phyloP scores from a whole-genome alignment of 2,888 invertebrate genomes.

The Eretmocerus hayati region DNA sequence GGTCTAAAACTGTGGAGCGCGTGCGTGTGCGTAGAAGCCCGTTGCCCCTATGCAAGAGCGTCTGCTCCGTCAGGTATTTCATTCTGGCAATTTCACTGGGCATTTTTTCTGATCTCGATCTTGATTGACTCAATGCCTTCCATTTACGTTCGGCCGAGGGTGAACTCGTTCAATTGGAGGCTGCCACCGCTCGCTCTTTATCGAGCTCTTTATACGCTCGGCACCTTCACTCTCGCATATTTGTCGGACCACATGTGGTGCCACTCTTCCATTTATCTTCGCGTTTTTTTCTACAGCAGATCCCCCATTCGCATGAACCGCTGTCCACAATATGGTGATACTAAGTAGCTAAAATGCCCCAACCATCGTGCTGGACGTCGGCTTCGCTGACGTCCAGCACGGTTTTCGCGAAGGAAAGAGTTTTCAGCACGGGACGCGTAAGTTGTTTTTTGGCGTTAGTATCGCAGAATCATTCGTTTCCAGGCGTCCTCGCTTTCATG shows the following conservation, averaged over 20 bases:
- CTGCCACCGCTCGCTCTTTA: conserved; percentile 1
- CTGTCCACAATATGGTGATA: too few species aligned
- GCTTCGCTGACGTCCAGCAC: too few species aligned
- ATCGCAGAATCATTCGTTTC: too few species aligned
- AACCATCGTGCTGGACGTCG: too few species aligned
- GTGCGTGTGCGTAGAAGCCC: background rate
- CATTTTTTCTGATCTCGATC: conserved; percentile 13
- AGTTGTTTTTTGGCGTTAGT: too few species aligned
- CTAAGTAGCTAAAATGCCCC: too few species aligned
- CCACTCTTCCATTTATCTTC: background rate
- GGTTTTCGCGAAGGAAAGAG: too few species aligned
- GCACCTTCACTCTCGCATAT: background rate
- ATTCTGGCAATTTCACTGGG: conserved; percentile 11
- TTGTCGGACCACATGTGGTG: conserved; percentile 7
- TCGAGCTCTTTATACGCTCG: too few species aligned
- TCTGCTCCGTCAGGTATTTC: conserved; percentile 14
- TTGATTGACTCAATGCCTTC: conserved; percentile 16
- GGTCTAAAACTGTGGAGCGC: background rate
- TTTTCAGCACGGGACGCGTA: too few species aligned
- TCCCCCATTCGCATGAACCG: too few species aligned
- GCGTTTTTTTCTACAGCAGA: too few species aligned
- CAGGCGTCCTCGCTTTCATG: too few species aligned
- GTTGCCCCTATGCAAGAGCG: conserved; percentile 8
- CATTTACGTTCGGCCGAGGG: conserved; percentile 9
- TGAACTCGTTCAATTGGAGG: conserved; percentile 15